Conservation (phyloP, 2,888 invertebrate species). For the Dichetophora obliterata region DNA sequence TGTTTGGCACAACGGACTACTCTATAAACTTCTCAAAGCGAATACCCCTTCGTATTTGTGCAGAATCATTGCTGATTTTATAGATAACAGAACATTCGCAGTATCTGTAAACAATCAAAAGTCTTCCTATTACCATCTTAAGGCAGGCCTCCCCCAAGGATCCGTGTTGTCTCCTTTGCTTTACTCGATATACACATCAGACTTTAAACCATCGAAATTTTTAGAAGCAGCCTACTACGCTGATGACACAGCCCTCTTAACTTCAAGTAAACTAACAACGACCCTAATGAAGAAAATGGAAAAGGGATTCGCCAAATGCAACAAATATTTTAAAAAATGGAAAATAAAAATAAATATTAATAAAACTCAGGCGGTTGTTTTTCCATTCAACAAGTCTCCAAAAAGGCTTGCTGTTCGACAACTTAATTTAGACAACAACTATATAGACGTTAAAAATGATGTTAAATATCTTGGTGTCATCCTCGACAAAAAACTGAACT, state of each 20-base stretch:
- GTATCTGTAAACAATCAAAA: too few relatives aligned
- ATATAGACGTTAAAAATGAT: too few relatives aligned
- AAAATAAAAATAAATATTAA: too few relatives aligned
- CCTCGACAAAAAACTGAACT: not conserved
- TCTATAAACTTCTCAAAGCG: not conserved
- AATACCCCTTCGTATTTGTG: constrained; percentile 1
- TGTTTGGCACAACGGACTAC: not conserved
- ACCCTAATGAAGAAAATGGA: not conserved
- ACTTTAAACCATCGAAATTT: not conserved
- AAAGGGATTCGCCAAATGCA: not conserved
- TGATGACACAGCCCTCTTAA: not conserved
- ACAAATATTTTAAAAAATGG: too few relatives aligned
- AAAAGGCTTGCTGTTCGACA: too few relatives aligned
- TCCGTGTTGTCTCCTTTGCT: not conserved
- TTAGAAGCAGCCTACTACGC: constrained; percentile 2
- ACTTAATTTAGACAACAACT: too few relatives aligned
- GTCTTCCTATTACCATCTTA: not conserved
- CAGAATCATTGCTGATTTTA: not conserved
- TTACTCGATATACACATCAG: not conserved
- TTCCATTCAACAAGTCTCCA: too few relatives aligned
- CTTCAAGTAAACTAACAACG: not conserved
- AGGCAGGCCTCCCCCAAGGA: not conserved
- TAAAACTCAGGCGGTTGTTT: too few relatives aligned
- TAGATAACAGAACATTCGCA: too few relatives aligned
- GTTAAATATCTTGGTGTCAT: not conserved